These are phyloP conservation scores for Psettodes erumei DNA, from an alignment of 2,113 vertebrate species.

Conservation along the genomic window DNA sequence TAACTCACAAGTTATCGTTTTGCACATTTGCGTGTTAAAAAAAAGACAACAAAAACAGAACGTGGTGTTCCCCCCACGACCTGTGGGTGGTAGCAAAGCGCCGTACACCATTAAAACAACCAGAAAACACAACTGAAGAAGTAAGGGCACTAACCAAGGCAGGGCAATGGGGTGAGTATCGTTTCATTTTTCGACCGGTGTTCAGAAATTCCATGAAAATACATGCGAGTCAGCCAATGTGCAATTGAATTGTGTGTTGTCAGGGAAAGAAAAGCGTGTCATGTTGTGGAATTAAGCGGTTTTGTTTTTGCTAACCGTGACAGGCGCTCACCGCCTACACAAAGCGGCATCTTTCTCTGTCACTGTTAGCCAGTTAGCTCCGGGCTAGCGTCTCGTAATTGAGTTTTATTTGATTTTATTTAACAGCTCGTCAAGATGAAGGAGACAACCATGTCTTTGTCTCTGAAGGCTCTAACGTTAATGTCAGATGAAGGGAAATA, in stretches of 20 bases:
- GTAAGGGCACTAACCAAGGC: not conserved
- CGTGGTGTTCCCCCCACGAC: not conserved
- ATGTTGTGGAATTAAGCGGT: too few species aligned
- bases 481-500: not conserved
- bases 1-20: too few species aligned
- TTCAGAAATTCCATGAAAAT: not conserved
- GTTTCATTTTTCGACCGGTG: not conserved
- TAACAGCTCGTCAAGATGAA: not conserved
- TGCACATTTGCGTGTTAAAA: too few species aligned
- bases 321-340: conserved; percentile 66
- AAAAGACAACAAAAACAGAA: too few species aligned
- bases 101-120: rapidly evolving
- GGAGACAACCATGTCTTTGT: not conserved
- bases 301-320: not conserved
- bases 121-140: conserved; percentile 36
- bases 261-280: not conserved
- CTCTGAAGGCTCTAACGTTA: not conserved
- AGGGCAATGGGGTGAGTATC: conserved; percentile 64
- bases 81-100: conserved; percentile 36
- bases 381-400: conserved; percentile 15
- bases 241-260: rapidly evolving
- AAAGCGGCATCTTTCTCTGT: conserved; percentile 36
- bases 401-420: too few species aligned
- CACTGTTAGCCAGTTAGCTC: conserved; percentile 53
- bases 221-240: not conserved